These are phyloP conservation scores for Globodera ellingtonae DNA, from an alignment of 1,140 invertebrate species.

Conservation along the genomic window DNA sequence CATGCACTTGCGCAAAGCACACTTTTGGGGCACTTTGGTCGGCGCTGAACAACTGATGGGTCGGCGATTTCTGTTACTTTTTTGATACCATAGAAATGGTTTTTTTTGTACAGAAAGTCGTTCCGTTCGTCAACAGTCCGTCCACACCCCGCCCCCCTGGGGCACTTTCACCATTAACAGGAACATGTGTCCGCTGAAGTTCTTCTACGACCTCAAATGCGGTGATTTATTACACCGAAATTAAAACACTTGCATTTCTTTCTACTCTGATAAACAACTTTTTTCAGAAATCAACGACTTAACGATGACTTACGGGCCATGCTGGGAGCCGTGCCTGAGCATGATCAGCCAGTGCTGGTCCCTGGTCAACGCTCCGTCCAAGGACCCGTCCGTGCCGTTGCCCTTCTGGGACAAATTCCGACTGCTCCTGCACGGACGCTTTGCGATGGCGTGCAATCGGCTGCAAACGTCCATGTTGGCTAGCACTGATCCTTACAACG, in stretches of 20 bases:
- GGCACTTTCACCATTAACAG: slow-evolving; percentile 68
- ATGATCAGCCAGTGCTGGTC: slow-evolving; percentile 84
- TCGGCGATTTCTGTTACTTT: slow-evolving; percentile 7
- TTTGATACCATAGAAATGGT: slow-evolving; percentile 3
- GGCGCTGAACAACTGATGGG: slow-evolving; percentile 83
- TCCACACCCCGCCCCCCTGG: slow-evolving; percentile 70
- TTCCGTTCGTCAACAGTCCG: slow-evolving; percentile 52
- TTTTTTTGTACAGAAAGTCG: slow-evolving; percentile 37
- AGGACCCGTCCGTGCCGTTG: slow-evolving; percentile 87
- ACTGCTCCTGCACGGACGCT: slow-evolving; percentile 84
- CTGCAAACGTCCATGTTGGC: slow-evolving; percentile 87
- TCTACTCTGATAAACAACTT: too few species aligned
- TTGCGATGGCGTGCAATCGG: slow-evolving; percentile 82
- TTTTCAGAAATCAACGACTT: slow-evolving; percentile 77
- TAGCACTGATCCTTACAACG: slow-evolving; percentile 72
- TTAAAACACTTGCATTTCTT: too few species aligned
- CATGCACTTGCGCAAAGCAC: slow-evolving; percentile 72
- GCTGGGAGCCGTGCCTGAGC: slow-evolving; percentile 96
- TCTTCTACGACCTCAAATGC: slow-evolving; percentile 95
- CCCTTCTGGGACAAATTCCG: slow-evolving; percentile 93
- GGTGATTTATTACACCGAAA: slow-evolving; percentile 55
- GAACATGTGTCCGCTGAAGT: slow-evolving; percentile 91
- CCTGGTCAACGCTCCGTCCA: slow-evolving; percentile 81
- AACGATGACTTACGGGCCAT: slow-evolving; percentile 90
- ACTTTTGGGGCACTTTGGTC: slow-evolving; percentile 83